Evolutionary conservation across 2,113 vertebrate genomes (phyloP).

Genomic region (Galeopterus variegatus): DNA sequence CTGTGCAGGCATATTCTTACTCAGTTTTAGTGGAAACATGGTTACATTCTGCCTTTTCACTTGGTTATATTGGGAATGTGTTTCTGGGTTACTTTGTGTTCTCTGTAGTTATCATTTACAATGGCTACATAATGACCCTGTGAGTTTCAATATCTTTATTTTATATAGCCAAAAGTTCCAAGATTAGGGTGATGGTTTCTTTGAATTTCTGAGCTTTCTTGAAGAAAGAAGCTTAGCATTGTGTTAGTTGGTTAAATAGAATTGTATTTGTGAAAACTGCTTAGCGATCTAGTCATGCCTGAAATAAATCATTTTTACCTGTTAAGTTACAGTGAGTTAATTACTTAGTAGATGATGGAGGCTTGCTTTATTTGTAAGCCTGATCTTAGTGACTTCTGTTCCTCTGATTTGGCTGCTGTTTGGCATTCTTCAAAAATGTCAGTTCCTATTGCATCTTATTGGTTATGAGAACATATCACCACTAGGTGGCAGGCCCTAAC

Average conservation of each 20-base stretch:
- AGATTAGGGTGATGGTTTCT: neutral
- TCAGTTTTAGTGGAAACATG: neutral
- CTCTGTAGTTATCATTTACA: neutral
- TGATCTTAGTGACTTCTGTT: neutral
- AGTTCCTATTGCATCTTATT: neutral
- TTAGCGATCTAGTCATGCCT: neutral
- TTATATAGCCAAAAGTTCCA: neutral
- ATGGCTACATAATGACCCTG: neutral
- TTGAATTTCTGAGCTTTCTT: neutral
- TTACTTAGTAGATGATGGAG: neutral
- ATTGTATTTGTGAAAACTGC: neutral
- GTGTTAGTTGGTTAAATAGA: neutral
- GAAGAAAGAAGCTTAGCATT: neutral
- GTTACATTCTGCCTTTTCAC: neutral
- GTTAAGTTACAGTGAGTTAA: neutral
- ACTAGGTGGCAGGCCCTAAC: conserved; percentile 85
- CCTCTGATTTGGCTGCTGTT: neutral
- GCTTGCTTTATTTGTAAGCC: neutral
- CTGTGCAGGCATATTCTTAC: neutral
- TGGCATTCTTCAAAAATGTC: neutral
- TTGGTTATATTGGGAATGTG: neutral
- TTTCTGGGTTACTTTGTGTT: neutral
- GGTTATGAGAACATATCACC: neutral
- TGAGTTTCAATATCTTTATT: conserved; percentile 1
- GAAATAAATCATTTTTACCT: neutral